phyloP scores from a whole-genome alignment of 37 sponge, comb jelly and placozoan species.

The Chondrilla cf. caribensis region DNA sequence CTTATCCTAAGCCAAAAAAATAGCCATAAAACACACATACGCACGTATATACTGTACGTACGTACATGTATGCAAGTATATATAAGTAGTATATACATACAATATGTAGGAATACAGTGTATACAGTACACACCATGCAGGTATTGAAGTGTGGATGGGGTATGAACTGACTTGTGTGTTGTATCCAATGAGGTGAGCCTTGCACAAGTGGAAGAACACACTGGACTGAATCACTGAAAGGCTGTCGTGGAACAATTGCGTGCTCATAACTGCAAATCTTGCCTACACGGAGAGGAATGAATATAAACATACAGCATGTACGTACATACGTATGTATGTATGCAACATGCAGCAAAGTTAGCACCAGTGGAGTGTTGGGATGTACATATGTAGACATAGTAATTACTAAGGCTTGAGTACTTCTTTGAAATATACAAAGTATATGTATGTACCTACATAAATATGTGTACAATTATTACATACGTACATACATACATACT shows the following conservation, averaged over 20 bases:
- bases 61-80: too few relatives aligned
- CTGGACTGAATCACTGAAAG: conserved; percentile 73
- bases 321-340: background rate
- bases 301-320: background rate
- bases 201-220: conserved; percentile 96
- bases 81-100: too few relatives aligned
- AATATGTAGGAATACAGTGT: too few relatives aligned
- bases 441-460: background rate
- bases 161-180: conserved; percentile 22
- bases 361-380: too few relatives aligned
- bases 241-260: conserved; percentile 78
- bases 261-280: conserved; percentile 69
- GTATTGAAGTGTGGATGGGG: too few relatives aligned
- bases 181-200: conserved; percentile 89
- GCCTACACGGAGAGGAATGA: background rate
- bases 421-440: too few relatives aligned
- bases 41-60: conserved; percentile 10
- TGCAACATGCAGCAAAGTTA: too few relatives aligned
- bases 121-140: conserved; percentile 40
- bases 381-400: too few relatives aligned
- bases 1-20: conserved; percentile 42
- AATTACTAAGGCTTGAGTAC: too few relatives aligned
- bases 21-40: background rate
- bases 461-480: background rate
- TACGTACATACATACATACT: background rate